Evolutionary conservation across 2,797 vertebrate species (phyloP).

Genomic region (Hoplostethus mediterraneus): DNA sequence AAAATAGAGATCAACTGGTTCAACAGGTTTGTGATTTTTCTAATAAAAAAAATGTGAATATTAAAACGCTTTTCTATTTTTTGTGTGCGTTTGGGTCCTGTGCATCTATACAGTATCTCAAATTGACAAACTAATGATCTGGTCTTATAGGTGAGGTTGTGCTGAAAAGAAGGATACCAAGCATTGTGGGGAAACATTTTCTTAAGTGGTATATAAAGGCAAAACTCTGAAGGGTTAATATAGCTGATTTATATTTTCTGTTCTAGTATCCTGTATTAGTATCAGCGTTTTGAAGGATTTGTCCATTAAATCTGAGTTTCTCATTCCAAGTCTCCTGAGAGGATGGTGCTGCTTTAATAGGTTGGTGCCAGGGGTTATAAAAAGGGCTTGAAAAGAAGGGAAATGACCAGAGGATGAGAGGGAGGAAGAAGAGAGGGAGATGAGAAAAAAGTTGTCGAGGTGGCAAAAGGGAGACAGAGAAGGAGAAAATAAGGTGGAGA

Average conservation of each 20-base stretch:
- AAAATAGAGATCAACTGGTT: no score
- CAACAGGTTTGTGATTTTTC: no score
- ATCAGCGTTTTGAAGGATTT: not conserved
- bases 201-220: no score
- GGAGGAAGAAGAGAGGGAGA: not conserved
- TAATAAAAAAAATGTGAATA: no score
- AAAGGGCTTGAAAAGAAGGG: conserved; percentile 46
- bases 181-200: no score
- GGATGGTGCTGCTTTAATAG: conserved; percentile 30
- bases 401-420: conserved; percentile 50
- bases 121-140: no score
- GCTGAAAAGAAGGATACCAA: no score
- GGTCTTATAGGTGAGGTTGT: no score
- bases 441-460: no score
- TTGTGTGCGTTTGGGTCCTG: not conserved
- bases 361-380: conserved; percentile 22
- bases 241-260: not conserved
- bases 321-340: conserved; percentile 1
- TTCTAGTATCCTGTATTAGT: not conserved
- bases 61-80: no score
- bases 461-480: not conserved
- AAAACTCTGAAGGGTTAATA: no score
- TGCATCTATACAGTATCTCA: no score
- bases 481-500: conserved; percentile 10
- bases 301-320: not conserved